Percentiles rank a stretch among this genome's conserved stretches.
phyloP scores from a whole-genome alignment of 2,888 invertebrate genomes.

The Laspeyria flexula region DNA sequence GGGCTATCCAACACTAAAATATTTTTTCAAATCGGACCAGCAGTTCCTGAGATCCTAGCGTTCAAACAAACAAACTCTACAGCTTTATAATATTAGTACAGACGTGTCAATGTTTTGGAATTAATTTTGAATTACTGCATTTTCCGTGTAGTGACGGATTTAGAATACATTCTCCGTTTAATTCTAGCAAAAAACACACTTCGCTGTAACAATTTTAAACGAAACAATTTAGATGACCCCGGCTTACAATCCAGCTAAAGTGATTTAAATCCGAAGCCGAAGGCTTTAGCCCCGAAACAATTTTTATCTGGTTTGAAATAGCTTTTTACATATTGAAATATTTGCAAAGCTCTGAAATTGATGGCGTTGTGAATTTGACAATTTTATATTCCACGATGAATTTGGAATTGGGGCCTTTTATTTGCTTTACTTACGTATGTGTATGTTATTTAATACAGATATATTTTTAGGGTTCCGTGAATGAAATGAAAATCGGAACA shows the following conservation, averaged over 20 bases:
- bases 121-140: too few species aligned
- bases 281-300: constrained; percentile 2
- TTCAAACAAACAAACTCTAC: too few species aligned
- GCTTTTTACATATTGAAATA: constrained; percentile 12
- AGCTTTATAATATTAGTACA: too few species aligned
- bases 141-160: too few species aligned
- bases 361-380: constrained; percentile 11
- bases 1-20: too few species aligned
- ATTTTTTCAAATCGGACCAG: too few species aligned
- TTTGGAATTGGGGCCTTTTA: constrained; percentile 4
- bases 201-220: neutral
- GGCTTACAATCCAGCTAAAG: constrained; percentile 1
- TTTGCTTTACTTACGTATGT: neutral
- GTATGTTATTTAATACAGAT: neutral
- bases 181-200: neutral
- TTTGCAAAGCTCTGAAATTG: constrained; percentile 11
- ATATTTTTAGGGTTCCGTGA: too few species aligned
- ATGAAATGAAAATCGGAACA: too few species aligned
- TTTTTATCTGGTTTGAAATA: constrained; percentile 11
- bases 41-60: too few species aligned
- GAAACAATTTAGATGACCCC: constrained; percentile 1
- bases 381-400: constrained; percentile 10
- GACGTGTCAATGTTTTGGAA: too few species aligned
- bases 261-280: constrained; percentile 3
- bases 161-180: too few species aligned